Conservation (phyloP, 2,797 vertebrate genomes). For the Danio tinwini region DNA sequence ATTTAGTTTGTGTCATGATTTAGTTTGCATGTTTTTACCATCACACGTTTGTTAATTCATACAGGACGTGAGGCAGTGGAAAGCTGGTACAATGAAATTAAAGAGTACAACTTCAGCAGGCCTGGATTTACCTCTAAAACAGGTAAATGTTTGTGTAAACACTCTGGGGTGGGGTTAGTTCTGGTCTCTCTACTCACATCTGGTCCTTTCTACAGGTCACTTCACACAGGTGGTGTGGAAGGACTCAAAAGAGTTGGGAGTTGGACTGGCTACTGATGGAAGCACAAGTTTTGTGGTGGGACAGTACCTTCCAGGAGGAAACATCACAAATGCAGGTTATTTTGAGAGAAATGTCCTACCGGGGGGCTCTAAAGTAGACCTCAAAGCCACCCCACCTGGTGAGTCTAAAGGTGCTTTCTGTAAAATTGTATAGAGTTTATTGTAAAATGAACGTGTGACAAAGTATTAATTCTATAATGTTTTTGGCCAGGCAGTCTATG, state of each 20-base stretch:
- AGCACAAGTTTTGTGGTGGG: slow-evolving; percentile 61
- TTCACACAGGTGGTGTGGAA: slow-evolving; percentile 72
- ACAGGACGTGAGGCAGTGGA: slow-evolving; percentile 63
- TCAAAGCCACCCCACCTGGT: slow-evolving; percentile 22
- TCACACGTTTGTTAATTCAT: neutral
- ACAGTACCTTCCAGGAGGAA: slow-evolving; percentile 66
- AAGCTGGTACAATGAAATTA: slow-evolving; percentile 66
- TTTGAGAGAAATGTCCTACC: slow-evolving; percentile 67
- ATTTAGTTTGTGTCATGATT: neutral
- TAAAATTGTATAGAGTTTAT: too few species aligned
- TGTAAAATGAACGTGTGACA: neutral
- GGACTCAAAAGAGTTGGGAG: slow-evolving; percentile 59
- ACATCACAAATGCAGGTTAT: slow-evolving; percentile 63
- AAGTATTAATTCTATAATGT: neutral
- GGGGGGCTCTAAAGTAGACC: slow-evolving; percentile 21
- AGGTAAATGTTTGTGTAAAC: slow-evolving; percentile 47
- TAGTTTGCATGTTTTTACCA: neutral
- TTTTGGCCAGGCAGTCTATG: too few species aligned
- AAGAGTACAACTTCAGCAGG: slow-evolving; percentile 62
- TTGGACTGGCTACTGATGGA: slow-evolving; percentile 65
- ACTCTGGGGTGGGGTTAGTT: neutral
- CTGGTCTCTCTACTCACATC: slow-evolving; percentile 5
- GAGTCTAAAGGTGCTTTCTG: neutral
- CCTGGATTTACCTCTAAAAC: slow-evolving; percentile 61
- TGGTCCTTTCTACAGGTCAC: slow-evolving; percentile 57